Evolutionary conservation across 2,113 vertebrate genomes (phyloP).

Genomic region (Anarrhichthys ocellatus): DNA sequence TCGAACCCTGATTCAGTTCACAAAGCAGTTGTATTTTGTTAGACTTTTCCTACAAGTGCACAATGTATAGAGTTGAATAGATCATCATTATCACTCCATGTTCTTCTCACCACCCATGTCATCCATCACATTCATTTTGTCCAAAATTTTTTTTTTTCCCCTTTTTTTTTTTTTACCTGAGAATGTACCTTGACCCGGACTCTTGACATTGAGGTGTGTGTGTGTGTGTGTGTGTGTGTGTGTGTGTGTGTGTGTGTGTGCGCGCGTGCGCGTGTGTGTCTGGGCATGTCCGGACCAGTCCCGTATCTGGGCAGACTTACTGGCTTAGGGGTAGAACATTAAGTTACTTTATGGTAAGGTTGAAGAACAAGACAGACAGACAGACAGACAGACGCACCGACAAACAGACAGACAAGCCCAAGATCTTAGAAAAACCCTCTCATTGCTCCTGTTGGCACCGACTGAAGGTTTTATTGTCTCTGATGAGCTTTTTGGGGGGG

Average conservation of each 20-base stretch:
- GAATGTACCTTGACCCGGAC: constrained; percentile 57
- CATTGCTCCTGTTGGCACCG: constrained; percentile 54
- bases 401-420: constrained; percentile 39
- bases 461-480: constrained; percentile 46
- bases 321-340: constrained; percentile 55
- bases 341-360: constrained; percentile 53
- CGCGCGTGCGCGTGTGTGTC: constrained; percentile 17
- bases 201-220: constrained; percentile 53
- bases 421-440: constrained; percentile 49
- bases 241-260: constrained; percentile 22
- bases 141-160: no score
- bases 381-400: constrained; percentile 8
- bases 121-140: constrained; percentile 35
- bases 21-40: constrained; percentile 83
- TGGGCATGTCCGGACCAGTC: constrained; percentile 68
- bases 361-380: constrained; percentile 43
- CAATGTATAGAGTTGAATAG: constrained; percentile 80
- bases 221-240: constrained; percentile 20
- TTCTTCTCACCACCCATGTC: constrained; percentile 53
- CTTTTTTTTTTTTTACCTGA: background rate
- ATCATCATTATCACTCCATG: constrained; percentile 55
- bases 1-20: constrained; percentile 79
- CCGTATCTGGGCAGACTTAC: constrained; percentile 53
- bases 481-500: constrained; percentile 47
- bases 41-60: constrained; percentile 83